phyloP scores from a whole-genome alignment of 2,113 vertebrate genomes.

The Clarias magur region DNA sequence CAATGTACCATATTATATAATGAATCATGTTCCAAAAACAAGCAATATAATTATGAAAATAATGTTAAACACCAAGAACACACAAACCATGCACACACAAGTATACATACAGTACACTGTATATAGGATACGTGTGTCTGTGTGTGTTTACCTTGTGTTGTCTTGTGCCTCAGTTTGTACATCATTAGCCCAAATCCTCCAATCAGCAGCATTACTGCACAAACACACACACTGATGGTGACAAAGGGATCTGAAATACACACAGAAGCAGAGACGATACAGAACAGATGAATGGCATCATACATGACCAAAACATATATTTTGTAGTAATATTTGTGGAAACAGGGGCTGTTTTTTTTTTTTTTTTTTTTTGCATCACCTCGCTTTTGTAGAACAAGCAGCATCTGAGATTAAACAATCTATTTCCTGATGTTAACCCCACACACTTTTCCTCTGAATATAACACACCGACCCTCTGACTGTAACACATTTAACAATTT shows the following conservation, averaged over 20 bases:
- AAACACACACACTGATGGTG: background rate
- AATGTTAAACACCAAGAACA: no score
- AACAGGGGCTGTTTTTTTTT: no score
- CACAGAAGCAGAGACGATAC: background rate
- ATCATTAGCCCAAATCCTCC: conserved; percentile 21
- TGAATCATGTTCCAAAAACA: no score
- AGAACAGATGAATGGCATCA: background rate
- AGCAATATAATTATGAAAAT: no score
- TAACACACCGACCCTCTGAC: background rate
- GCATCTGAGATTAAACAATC: no score
- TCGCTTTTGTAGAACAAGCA: no score
- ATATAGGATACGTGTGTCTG: background rate
- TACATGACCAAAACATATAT: no score
- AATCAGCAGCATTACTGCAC: conserved; percentile 21
- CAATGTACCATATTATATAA: no score
- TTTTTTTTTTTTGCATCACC: no score
- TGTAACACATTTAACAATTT: background rate
- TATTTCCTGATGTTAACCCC: no score
- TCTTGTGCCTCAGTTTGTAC: background rate
- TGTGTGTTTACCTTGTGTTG: conserved; percentile 21
- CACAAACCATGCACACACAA: background rate
- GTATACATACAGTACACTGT: background rate
- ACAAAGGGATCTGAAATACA: background rate
- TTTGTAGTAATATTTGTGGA: background rate
- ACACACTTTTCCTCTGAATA: background rate